Evolutionary conservation across 2,113 vertebrate species (phyloP), one percentile per base, ranked within the genome.

Genomic region (Stercorarius parasiticus): DNA sequence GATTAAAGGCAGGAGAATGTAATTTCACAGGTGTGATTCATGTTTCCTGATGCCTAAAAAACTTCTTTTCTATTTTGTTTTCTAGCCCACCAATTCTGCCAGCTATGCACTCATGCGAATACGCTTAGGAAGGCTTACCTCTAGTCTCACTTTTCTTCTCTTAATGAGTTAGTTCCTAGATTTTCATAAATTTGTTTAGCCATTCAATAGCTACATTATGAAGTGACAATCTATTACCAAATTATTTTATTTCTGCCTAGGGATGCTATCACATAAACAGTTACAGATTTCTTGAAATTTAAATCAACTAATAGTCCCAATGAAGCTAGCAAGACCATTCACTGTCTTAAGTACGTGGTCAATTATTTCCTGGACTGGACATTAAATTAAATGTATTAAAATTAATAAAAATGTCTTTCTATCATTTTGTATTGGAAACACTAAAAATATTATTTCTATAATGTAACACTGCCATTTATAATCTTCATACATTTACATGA

Each of bases 141-240:
- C 86, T 89, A n/a, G 69, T 94, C 93, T 90, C 89, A 82, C 50
- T 80, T 94, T 53, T 93, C 84, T 83, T 76, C 19, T 94, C 86
- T 65, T 85, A 26, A 21, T 85, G 64, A 95, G 26, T 59, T 69
- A 43, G 34, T 21, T 34, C 9, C 67, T 38, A 23, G 50, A 82
- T 78, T 90, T 94, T 80, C 90, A 85, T 12, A 86, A 55, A 86
- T 64, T 47, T 94, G 3, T 87, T 88, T 52, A 91, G 64, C 30
- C 89, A n/a, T 38, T 79, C 49, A 80, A 55, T 23, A 55, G 6
- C 49, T 29, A 23, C 3, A 25, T 40, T 86, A 89, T 32, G 12
- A 77, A 61, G 30, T 26, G 30, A 84, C 29, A 32, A 43, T 4
- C 84, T 26, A 73, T 58, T 83, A 83, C 23, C 71, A 45, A 42